A percentile compares a stretch with the other conserved stretches of the same genome.
Evolutionary conservation across 2,888 invertebrate genomes (phyloP).

Genomic region (Leucophenga montana): DNA sequence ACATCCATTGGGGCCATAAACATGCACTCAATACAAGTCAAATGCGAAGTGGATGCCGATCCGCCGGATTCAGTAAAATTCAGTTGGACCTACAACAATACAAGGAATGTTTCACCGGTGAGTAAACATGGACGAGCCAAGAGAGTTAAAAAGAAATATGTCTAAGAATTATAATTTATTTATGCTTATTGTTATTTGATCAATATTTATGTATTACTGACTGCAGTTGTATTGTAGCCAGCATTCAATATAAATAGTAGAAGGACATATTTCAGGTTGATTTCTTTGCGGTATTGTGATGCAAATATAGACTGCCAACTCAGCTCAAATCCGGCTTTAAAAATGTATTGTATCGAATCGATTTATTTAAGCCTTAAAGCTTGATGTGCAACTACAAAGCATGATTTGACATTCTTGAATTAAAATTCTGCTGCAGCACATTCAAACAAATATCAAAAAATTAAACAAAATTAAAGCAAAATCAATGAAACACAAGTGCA

Average conservation of each 20-base stretch:
- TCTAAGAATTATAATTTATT: not conserved
- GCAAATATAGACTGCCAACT: no score
- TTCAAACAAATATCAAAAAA: not conserved
- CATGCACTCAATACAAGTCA: slow-evolving; percentile 82
- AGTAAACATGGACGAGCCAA: slow-evolving; percentile 50
- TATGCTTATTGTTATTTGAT: slow-evolving; percentile 1
- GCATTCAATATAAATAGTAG: no score
- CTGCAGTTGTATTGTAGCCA: not conserved
- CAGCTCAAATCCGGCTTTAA: no score
- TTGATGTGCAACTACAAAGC: no score
- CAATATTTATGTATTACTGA: slow-evolving; percentile 1
- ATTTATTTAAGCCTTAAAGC: no score
- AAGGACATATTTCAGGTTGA: no score
- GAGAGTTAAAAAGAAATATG: not conserved
- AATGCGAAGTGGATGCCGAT: slow-evolving; percentile 88
- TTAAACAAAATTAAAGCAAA: slow-evolving; percentile 1
- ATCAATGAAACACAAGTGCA: not conserved
- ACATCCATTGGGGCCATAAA: slow-evolving; percentile 83
- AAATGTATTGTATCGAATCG: no score
- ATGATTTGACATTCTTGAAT: not conserved
- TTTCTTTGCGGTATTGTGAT: no score
- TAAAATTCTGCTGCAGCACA: not conserved
- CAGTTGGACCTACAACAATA: slow-evolving; percentile 90
- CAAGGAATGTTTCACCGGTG: slow-evolving; percentile 83
- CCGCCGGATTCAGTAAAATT: slow-evolving; percentile 82